These are phyloP conservation scores for Geotrypetes seraphini DNA, from an alignment of 2,797 vertebrate species.

Conservation along the genomic window DNA sequence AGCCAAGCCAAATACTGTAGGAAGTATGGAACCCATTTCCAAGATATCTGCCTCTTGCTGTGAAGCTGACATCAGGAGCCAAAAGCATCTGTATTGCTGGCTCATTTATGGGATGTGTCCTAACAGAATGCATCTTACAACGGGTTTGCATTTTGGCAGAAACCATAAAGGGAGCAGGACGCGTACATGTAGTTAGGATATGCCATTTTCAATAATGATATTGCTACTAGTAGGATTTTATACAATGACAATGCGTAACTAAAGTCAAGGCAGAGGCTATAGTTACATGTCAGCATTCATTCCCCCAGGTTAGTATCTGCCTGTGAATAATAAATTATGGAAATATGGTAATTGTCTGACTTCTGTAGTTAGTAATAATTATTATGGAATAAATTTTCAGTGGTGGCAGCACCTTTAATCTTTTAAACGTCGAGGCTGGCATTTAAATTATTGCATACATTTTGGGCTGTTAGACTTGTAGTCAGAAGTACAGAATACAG, in stretches of 20 bases:
- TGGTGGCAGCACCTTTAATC: too few relatives aligned
- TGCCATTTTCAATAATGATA: neutral
- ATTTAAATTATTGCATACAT: too few relatives aligned
- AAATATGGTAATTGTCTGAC: too few relatives aligned
- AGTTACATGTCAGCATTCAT: neutral
- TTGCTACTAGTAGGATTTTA: neutral
- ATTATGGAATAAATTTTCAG: too few relatives aligned
- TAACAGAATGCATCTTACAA: slow-evolving; percentile 16
- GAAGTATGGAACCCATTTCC: neutral
- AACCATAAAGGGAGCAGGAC: slow-evolving; percentile 2
- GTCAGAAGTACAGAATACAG: too few relatives aligned
- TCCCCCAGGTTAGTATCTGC: neutral
- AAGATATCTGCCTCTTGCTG: neutral
- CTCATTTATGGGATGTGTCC: slow-evolving; percentile 7
- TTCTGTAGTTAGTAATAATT: too few relatives aligned
- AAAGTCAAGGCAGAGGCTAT: neutral
- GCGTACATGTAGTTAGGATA: neutral
- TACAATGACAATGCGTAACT: neutral
- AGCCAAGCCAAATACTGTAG: neutral
- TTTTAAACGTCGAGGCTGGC: too few relatives aligned
- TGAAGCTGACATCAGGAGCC: neutral
- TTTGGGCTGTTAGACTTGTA: too few relatives aligned
- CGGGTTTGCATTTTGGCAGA: slow-evolving; percentile 12
- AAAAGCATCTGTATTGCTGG: neutral
- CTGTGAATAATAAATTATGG: neutral